These are phyloP conservation scores for Rhipidura dahli DNA, from an alignment of 2,113 vertebrate genomes.

Conservation along the genomic window DNA sequence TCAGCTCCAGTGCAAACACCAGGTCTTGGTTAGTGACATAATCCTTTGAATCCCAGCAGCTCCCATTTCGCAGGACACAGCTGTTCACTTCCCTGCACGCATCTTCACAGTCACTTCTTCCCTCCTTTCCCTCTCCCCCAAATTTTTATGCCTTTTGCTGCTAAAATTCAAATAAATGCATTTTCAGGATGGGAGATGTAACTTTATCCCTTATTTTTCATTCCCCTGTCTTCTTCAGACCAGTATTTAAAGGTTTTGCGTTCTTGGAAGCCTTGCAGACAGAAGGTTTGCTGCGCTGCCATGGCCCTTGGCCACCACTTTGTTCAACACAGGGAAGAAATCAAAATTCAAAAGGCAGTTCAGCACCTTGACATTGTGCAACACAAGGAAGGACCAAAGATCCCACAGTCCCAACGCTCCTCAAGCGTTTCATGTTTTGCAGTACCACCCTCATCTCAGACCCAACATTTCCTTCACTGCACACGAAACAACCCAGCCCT, in stretches of 20 bases:
- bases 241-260: background rate
- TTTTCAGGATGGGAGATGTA: background rate
- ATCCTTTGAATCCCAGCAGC: background rate
- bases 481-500: accelerated
- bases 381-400: background rate
- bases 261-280: background rate
- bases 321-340: background rate
- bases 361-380: background rate
- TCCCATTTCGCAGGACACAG: conserved; percentile 17
- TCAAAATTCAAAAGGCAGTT: background rate
- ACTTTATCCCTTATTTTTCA: background rate
- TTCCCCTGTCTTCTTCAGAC: background rate
- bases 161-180: background rate
- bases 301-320: background rate
- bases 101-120: background rate
- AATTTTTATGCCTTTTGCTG: background rate
- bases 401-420: background rate
- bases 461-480: background rate
- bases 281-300: background rate
- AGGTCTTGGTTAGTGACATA: background rate
- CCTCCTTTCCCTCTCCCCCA: background rate
- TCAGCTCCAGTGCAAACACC: background rate
- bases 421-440: background rate
- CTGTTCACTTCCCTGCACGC: background rate
- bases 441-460: background rate